Evolutionary conservation across 2,797 vertebrate species (phyloP), one percentile per base, ranked within the genome.

Genomic region (Premnoplex brunnescens): DNA sequence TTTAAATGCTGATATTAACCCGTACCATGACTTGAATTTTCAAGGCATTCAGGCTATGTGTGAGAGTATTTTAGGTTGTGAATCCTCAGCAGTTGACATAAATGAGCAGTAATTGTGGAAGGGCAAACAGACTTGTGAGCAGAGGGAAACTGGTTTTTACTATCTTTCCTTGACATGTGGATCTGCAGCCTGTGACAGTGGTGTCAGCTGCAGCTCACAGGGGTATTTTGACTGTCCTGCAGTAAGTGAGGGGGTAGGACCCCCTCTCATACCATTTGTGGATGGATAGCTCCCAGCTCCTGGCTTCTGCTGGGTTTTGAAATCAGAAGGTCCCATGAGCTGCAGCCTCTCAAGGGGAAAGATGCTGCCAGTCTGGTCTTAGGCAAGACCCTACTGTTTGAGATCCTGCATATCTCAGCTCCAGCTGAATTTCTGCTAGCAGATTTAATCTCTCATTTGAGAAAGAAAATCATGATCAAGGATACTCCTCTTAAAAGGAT

Each of bases 381-480:
- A 72, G 76, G 88, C 69, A 90, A 86, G 62, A 30, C n/a, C 2
- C 49, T 84, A 2, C 69, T 78, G 82, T 74, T 91, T 60, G 69
- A 88, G 60, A 73, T 48, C 41, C 34, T 68, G 27, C 3, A 2
- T 64, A n/a, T 85, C 54, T 19, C 34, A 28, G 4, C 37, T 59
- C 54, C 5, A 2, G 10, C 28, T 85, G 85, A 78, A 36, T 68
- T 88, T 84, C 72, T 95, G 13, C 68, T 68, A 82, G 18, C 62
- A 88, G 48, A 58, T 94, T 86, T 95, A 68, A 93, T 58, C 34
- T 85, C 64, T 78, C 46, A 80, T 86, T 89, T 89, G 66, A 55
- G 43, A 88, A 86, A 66, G 62, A 77, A 86, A 86, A 75, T n/a
- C 49, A 34, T 55, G 39, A 66, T 94, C 54, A 26, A 30, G 43